These are phyloP conservation scores for Anser brachyrhynchus DNA, from an alignment of 2,113 vertebrate genomes.

Conservation along the genomic window DNA sequence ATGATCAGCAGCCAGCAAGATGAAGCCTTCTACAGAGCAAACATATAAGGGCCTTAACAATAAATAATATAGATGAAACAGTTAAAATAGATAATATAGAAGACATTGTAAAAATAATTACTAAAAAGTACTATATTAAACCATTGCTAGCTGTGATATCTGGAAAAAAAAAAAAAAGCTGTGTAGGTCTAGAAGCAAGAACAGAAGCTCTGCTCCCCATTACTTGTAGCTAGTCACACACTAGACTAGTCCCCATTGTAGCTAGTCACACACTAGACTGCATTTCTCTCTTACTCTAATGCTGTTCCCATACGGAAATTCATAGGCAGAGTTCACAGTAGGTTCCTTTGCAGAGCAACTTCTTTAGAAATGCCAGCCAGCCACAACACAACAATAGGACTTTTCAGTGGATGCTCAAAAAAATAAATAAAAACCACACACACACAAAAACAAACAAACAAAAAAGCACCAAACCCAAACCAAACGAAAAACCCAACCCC, in stretches of 20 bases:
- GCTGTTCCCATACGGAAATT: not conserved
- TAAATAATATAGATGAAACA: not conserved
- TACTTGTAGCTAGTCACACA: not conserved
- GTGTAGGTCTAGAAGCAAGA: not conserved
- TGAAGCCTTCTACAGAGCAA: not conserved
- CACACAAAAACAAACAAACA: no score
- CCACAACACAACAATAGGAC: not conserved
- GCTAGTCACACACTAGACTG: not conserved
- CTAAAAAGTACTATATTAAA: not conserved
- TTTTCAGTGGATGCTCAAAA: not conserved
- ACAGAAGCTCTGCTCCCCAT: not conserved
- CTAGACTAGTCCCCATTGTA: not conserved
- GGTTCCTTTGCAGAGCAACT: not conserved
- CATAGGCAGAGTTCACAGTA: not conserved
- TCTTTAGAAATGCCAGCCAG: not conserved
- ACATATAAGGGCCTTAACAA: not conserved
- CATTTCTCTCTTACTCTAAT: not conserved
- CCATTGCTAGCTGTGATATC: not conserved
- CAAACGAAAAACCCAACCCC: no score
- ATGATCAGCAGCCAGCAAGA: not conserved
- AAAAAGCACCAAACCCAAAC: no score
- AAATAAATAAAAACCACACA: no score
- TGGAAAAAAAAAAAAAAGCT: not conserved
- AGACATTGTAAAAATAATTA: not conserved
- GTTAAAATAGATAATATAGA: not conserved